Evolutionary conservation across 2,797 vertebrate genomes (phyloP).

Genomic region (Dipus sagitta): DNA sequence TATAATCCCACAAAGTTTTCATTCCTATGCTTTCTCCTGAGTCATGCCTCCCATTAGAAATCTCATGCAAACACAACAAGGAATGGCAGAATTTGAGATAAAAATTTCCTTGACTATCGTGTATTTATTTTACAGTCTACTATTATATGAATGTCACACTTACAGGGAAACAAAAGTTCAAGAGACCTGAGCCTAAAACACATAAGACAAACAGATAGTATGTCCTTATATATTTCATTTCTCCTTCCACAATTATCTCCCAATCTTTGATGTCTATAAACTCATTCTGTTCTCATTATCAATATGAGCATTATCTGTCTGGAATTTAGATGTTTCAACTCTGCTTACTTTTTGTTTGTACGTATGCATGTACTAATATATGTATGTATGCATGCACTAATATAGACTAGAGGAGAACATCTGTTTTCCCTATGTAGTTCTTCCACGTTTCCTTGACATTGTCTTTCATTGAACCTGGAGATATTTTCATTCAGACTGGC

Average conservation of each 20-base stretch:
- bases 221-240: background rate
- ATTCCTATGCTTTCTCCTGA: background rate
- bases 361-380: too few species aligned
- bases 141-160: background rate
- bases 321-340: background rate
- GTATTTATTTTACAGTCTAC: background rate
- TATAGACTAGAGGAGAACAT: too few species aligned
- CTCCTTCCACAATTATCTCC: background rate
- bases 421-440: too few species aligned
- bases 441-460: too few species aligned
- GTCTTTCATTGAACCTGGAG: too few species aligned
- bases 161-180: background rate
- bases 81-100: background rate
- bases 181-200: background rate
- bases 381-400: background rate
- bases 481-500: too few species aligned
- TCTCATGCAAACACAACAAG: background rate
- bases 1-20: slow-evolving; percentile 6
- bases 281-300: background rate
- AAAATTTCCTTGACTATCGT: background rate
- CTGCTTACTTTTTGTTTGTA: too few species aligned
- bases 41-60: background rate
- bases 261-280: background rate
- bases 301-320: background rate
- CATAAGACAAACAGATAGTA: background rate